Evolutionary conservation across 37 sponge, comb jelly and placozoan species (phyloP), one percentile per base, ranked within the genome.

Genomic region (Mnemiopsis leidyi): DNA sequence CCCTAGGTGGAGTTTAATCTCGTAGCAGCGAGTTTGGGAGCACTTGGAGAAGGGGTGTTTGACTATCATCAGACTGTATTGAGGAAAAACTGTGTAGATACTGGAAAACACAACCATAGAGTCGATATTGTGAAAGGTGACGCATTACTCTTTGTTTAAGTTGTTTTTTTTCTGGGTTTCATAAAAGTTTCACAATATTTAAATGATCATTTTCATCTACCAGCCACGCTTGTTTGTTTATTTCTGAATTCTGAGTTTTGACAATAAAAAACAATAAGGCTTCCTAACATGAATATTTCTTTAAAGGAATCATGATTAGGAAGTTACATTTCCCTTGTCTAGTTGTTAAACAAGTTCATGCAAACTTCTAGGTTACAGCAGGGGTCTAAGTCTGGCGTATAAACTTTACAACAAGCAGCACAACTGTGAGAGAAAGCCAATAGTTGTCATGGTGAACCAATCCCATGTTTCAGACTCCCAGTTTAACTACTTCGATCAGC

Each of bases 401-500:
- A 29, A 85, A 23, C 23, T 85, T 3, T 85, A 85, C 90, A 38
- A 0, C 3, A 13, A 35, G 25, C 0, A 39, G 25, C n/a, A 18
- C 48, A 35, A 1, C 35, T 18, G 26, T 28, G 48, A 25, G 28
- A 2, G 36, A 13, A 20, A 28, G 3, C 0, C 2, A 1, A 61
- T 85, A 5, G 61, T 85, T 38, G 25, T 40, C 26, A n/a, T 38
- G 33, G 1, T 32, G 25, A 37, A 40, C 24, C 9, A 21, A 23
- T 23, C 90, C 0, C n/a, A 9, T 21, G 90, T 16, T 23, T 3
- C 61, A 18, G 61, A 48, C 13, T 13, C 24, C 30, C 61, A 48
- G 13, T 48, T 48, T 13, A 85, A 85, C 90, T 85, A 85, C 90
- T 85, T 85, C 29, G 90, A 85, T 39, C 40, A 40, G 26, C 90